Base-by-base conservation (phyloP, 2,888 invertebrate species). In the Automeris io region DNA sequence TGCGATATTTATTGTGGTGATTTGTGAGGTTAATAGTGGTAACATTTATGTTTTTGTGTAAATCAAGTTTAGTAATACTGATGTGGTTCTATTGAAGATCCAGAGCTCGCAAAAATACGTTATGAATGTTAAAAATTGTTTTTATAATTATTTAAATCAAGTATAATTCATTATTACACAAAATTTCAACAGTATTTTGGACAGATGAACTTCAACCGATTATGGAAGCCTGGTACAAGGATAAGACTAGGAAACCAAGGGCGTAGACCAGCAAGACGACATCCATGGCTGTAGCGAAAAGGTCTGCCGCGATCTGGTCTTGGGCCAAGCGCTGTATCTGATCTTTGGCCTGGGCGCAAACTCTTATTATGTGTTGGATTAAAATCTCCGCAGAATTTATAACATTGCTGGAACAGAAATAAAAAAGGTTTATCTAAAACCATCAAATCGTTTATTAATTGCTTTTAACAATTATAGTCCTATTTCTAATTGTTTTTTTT, bases 201-300 rank as follows among this genome's bases (percentile, higher is more conserved):
- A 6, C 18, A 16, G 16, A 24, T 5, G 8, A 8, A 12, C 7
- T 32, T 25, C 18, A 40, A 9, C 40, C 33, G 4, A 40, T 33
- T 5, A 63, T 33, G 13, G 58, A 45, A 0, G 69, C 67, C 41
- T 82, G 77, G 43, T 78, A 82, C 53, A 80, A 47, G 1, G 78
- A 72, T 5, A 83, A 44, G 4, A 76, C 39, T 3, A 83, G 62
- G 49, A 82, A 82, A 0, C 81, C 80, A 8, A 80, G 47, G 0
- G 77, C 79, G 45, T 83, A 83, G 0, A 78, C 31, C 0, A 78
- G 57, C 0, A 83, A 61, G 2, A 78, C 51, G 0, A 73, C 25
- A 33, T 83, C 81, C 70, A 81, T 70, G 5, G 61, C 57, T 0
- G 70, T 54, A 0, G 79, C 73, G 42, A 80, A 67, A 2, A 78